Evolutionary conservation across 1,140 invertebrate species (phyloP).

Genomic region (Magallana angulata): DNA sequence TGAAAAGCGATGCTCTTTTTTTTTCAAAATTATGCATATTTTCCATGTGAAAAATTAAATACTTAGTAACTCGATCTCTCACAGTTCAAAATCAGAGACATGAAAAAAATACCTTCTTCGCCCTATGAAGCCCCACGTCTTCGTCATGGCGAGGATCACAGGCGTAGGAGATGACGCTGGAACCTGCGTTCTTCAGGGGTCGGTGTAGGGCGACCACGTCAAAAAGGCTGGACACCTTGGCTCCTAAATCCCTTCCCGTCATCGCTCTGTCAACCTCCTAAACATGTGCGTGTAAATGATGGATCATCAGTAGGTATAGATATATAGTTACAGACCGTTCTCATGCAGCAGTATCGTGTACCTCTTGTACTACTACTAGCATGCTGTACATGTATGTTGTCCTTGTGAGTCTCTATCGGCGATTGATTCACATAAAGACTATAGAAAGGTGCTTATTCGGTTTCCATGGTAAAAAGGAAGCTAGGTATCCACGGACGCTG

Average conservation of each 20-base stretch:
- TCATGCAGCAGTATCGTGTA: not conserved
- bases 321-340: too few relatives aligned
- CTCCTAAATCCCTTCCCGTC: conserved; percentile 41
- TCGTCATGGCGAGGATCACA: conserved; percentile 55
- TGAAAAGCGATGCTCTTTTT: too few relatives aligned
- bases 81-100: too few relatives aligned
- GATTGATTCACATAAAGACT: not conserved
- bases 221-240: conserved; percentile 59
- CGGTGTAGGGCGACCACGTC: conserved; percentile 34
- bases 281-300: not conserved
- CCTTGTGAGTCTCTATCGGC: not conserved
- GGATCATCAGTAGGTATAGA: not conserved
- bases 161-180: conserved; percentile 56
- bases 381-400: not conserved
- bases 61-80: too few relatives aligned
- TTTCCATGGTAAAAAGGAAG: conserved; percentile 37
- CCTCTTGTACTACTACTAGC: not conserved
- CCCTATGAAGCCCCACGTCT: not conserved
- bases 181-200: conserved; percentile 51
- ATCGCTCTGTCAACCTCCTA: conserved; percentile 11
- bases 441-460: conserved; percentile 30
- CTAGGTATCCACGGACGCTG: not conserved
- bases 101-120: conserved; percentile 41
- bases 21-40: too few relatives aligned
- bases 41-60: too few relatives aligned